Conservation (phyloP, 2,888 invertebrate genomes). For the Brenthis daphne region DNA sequence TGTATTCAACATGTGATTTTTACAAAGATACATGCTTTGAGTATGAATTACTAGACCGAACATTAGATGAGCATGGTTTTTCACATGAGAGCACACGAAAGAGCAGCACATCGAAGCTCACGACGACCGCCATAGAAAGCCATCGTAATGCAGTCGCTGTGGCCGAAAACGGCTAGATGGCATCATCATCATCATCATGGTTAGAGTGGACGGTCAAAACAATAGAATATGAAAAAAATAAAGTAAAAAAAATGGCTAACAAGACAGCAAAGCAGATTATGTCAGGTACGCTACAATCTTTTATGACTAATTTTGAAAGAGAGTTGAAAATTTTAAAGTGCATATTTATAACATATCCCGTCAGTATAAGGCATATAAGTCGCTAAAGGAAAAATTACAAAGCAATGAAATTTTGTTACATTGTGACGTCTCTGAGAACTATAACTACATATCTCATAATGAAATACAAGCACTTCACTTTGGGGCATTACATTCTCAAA, state of each 20-base stretch:
- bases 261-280: neutral
- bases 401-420: neutral
- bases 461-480: neutral
- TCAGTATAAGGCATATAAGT: neutral
- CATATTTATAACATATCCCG: neutral
- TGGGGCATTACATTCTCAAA: neutral
- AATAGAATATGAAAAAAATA: neutral
- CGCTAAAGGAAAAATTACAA: neutral
- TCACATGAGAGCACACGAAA: no score
- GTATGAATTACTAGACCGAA: neutral
- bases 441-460: neutral
- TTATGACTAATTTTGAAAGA: neutral
- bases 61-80: neutral
- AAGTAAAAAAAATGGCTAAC: neutral
- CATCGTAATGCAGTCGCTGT: no score
- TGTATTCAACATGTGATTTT: neutral
- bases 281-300: neutral
- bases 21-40: neutral
- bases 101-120: no score
- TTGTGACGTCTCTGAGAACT: neutral
- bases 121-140: no score
- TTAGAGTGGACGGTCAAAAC: neutral
- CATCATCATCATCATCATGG: no score
- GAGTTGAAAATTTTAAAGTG: neutral
- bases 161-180: no score